Conservation (phyloP, 2,888 invertebrate genomes). For the Agrochola lota region DNA sequence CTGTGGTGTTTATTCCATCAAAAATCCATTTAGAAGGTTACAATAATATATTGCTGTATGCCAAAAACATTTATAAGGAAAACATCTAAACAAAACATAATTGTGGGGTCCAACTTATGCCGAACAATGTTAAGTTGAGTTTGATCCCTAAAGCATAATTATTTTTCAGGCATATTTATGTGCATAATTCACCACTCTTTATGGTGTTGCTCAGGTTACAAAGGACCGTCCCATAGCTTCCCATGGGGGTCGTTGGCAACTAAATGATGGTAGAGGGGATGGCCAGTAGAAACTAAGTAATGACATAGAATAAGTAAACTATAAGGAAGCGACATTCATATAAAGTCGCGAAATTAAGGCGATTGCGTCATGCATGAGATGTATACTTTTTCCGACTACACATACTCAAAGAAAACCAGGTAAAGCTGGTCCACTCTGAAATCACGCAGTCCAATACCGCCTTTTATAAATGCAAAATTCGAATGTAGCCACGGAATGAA, state of each 20-base stretch:
- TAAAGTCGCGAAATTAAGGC: not conserved
- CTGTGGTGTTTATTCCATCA: not conserved
- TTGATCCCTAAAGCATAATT: slow-evolving; percentile 42
- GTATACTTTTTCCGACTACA: no score
- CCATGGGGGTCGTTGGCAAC: slow-evolving; percentile 45
- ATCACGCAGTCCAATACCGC: no score
- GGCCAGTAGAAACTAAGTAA: slow-evolving; percentile 12
- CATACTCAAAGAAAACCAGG: no score
- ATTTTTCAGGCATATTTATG: slow-evolving; percentile 47
- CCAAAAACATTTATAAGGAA: not conserved
- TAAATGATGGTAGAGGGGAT: slow-evolving; percentile 43
- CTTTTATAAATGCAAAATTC: not conserved
- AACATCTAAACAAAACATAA: not conserved
- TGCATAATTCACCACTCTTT: slow-evolving; percentile 45
- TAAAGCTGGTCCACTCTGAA: no score
- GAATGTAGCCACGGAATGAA: not conserved
- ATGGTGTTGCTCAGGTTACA: slow-evolving; percentile 31
- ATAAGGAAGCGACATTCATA: not conserved
- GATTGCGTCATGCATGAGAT: not conserved
- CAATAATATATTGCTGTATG: not conserved
- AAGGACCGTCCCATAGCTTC: slow-evolving; percentile 36
- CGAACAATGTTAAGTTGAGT: slow-evolving; percentile 7
- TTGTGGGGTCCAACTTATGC: not conserved
- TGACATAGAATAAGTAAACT: not conserved
- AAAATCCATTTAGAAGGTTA: not conserved